These are phyloP conservation scores for Macrosteles quadrilineatus DNA, from an alignment of 1,140 invertebrate species.

Conservation along the genomic window DNA sequence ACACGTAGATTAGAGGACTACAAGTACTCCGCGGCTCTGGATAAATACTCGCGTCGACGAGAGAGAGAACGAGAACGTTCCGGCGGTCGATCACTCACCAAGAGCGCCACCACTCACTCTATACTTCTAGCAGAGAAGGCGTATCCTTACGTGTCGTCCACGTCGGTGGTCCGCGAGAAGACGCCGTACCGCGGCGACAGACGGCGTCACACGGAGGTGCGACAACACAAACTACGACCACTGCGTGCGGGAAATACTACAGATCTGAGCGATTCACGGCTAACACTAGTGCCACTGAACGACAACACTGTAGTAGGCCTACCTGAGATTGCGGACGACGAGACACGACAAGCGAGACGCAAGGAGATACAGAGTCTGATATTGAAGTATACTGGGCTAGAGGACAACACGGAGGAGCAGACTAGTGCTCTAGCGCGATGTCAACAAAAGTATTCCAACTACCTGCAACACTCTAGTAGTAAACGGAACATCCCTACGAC, in stretches of 20 bases:
- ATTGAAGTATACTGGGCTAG: conserved; percentile 71
- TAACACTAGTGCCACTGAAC: conserved; percentile 30
- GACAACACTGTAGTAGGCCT: not conserved
- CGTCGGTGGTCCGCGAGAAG: conserved; percentile 53
- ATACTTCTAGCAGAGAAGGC: conserved; percentile 66
- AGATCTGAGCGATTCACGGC: conserved; percentile 29
- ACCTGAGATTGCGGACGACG: conserved; percentile 45
- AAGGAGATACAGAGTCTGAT: conserved; percentile 81
- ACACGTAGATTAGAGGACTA: conserved; percentile 44
- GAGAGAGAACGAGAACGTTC: conserved; percentile 29
- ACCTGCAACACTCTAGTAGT: conserved; percentile 29
- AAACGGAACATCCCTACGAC: not conserved
- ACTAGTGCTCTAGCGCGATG: conserved; percentile 41
- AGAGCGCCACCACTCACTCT: conserved; percentile 61
- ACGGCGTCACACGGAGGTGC: not conserved
- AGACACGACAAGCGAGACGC: conserved; percentile 70
- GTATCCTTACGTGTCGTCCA: conserved; percentile 58
- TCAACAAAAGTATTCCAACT: conserved; percentile 45
- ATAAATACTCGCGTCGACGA: conserved; percentile 56
- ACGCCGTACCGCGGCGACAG: conserved; percentile 56
- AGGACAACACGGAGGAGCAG: conserved; percentile 51
- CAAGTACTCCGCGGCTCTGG: conserved; percentile 56
- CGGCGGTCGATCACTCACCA: conserved; percentile 48
- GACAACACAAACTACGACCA: conserved; percentile 40
- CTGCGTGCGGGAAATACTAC: conserved; percentile 32